These are phyloP conservation scores for Microplitis deprimator DNA, from an alignment of 2,888 invertebrate genomes.

Conservation along the genomic window DNA sequence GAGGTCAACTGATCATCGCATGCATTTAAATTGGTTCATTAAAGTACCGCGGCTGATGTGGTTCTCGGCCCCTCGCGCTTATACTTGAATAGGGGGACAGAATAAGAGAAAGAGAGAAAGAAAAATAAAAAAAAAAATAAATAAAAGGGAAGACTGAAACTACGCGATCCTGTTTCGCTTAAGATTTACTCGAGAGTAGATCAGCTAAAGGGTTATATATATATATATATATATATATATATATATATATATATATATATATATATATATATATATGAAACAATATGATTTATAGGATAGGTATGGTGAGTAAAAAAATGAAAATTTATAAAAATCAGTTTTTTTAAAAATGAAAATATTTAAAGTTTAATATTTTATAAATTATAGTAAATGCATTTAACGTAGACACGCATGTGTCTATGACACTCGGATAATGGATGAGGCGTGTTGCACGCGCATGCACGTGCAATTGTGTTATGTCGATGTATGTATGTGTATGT, in stretches of 20 bases:
- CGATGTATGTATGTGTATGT: constrained; percentile 16
- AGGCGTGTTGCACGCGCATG: constrained; percentile 50
- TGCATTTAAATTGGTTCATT: constrained; percentile 72
- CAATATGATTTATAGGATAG: neutral
- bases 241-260: neutral
- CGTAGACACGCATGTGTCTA: constrained; percentile 37
- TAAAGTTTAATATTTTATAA: constrained; percentile 5
- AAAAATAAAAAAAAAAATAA: constrained; percentile 15
- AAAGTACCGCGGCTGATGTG: constrained; percentile 60
- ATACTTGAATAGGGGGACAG: constrained; percentile 25
- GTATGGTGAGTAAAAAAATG: neutral
- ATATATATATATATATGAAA: neutral
- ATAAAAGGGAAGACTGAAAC: neutral
- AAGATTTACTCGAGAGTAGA: constrained; percentile 3
- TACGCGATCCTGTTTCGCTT: neutral
- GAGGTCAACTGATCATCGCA: constrained; percentile 72
- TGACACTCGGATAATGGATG: constrained; percentile 49
- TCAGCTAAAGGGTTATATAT: neutral
- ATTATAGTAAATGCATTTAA: constrained; percentile 25
- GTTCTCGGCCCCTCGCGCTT: constrained; percentile 53
- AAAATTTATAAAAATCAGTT: neutral
- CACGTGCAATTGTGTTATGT: constrained; percentile 45
- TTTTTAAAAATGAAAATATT: neutral
- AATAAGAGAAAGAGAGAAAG: constrained; percentile 18
- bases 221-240: neutral